phyloP scores from a whole-genome alignment of 2,888 invertebrate genomes.

The Stenichneumon culpator region DNA sequence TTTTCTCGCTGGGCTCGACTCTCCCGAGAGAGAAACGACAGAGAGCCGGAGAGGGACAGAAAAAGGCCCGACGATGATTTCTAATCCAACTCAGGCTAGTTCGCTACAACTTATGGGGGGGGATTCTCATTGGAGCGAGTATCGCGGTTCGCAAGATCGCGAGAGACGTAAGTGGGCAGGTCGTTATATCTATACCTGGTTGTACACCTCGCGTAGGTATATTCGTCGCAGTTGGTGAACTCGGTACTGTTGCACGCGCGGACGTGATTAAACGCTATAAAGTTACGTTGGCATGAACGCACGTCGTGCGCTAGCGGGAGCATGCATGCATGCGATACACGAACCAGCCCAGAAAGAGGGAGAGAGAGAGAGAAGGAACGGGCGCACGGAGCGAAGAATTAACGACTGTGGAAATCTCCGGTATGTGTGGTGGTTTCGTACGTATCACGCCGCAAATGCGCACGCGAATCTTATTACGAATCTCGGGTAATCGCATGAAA shows the following conservation, averaged over 20 bases:
- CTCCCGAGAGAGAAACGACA: neutral
- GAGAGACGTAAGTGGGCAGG: neutral
- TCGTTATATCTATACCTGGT: slow-evolving; percentile 43
- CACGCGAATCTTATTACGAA: slow-evolving; percentile 58
- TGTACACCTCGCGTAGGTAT: neutral
- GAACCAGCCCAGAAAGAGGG: slow-evolving; percentile 51
- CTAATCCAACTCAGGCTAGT: neutral
- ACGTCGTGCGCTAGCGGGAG: slow-evolving; percentile 64
- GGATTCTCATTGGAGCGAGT: neutral
- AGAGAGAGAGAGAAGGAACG: neutral
- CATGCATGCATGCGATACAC: slow-evolving; percentile 56
- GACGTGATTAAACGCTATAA: slow-evolving; percentile 71
- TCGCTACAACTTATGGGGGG: neutral
- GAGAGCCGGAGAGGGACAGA: neutral
- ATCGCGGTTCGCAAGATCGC: neutral
- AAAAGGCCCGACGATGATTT: neutral
- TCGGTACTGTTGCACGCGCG: slow-evolving; percentile 49
- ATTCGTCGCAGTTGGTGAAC: slow-evolving; percentile 36
- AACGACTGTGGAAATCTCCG: slow-evolving; percentile 62
- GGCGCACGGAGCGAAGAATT: slow-evolving; percentile 57
- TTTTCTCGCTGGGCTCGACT: slow-evolving; percentile 1
- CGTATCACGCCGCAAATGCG: slow-evolving; percentile 41
- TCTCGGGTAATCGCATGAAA: slow-evolving; percentile 60
- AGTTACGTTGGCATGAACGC: slow-evolving; percentile 67
- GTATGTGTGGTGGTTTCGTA: slow-evolving; percentile 47